phyloP scores from a whole-genome alignment of 2,888 invertebrate genomes.

The Drosophila quasianomalipes region DNA sequence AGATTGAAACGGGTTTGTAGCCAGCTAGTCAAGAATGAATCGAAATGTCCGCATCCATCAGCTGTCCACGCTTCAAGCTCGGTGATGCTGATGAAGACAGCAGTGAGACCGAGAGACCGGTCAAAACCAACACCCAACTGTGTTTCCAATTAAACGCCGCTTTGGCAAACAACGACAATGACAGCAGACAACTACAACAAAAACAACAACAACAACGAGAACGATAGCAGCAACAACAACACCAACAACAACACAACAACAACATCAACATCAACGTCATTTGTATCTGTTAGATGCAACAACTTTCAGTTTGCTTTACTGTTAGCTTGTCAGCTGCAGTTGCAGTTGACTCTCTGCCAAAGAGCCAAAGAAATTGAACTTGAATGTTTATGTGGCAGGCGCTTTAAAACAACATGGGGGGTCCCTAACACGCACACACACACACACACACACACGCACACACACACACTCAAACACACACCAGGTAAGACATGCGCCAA shows the following conservation, averaged over 20 bases:
- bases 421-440: slow-evolving; percentile 8
- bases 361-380: slow-evolving; percentile 71
- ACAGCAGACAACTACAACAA: slow-evolving; percentile 33
- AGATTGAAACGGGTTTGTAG: slow-evolving; percentile 56
- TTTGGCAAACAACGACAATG: slow-evolving; percentile 50
- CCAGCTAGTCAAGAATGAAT: slow-evolving; percentile 41
- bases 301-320: slow-evolving; percentile 78
- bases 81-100: slow-evolving; percentile 63
- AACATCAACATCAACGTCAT: slow-evolving; percentile 39
- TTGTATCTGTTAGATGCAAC: slow-evolving; percentile 65
- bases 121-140: slow-evolving; percentile 80
- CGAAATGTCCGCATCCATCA: slow-evolving; percentile 77
- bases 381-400: slow-evolving; percentile 71
- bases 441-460: background rate
- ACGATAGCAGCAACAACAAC: slow-evolving; percentile 28
- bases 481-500: slow-evolving; percentile 3
- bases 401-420: slow-evolving; percentile 47
- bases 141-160: slow-evolving; percentile 80
- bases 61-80: slow-evolving; percentile 67
- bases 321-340: slow-evolving; percentile 55
- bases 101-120: slow-evolving; percentile 61
- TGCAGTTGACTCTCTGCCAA: slow-evolving; percentile 27
- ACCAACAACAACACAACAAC: slow-evolving; percentile 2
- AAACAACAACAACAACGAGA: slow-evolving; percentile 27
- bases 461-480: background rate